Evolutionary conservation across 1,140 invertebrate genomes (phyloP).

Genomic region (Calliphora vicina): DNA sequence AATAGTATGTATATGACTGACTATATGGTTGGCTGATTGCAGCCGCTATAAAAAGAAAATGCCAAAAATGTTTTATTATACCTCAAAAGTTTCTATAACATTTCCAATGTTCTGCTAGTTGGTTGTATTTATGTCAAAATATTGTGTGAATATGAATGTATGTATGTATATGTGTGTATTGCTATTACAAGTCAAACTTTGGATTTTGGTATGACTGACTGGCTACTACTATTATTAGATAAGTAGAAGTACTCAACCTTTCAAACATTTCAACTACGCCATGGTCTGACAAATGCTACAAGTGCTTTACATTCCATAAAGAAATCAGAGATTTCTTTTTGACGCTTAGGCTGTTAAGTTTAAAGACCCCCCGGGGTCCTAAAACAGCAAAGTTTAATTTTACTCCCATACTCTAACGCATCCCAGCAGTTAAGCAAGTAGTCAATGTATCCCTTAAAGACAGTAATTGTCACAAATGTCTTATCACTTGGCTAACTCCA

Average conservation of each 20-base stretch:
- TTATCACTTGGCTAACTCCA: too few species aligned
- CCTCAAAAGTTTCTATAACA: slow-evolving; percentile 19
- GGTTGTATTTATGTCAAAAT: too few species aligned
- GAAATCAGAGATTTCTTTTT: slow-evolving; percentile 22
- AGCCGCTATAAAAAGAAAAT: slow-evolving; percentile 6
- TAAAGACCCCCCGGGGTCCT: slow-evolving; percentile 39
- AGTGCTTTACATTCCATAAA: slow-evolving; percentile 27
- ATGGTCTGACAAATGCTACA: slow-evolving; percentile 16
- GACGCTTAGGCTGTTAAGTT: slow-evolving; percentile 40
- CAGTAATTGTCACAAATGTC: too few species aligned
- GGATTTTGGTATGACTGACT: neutral
- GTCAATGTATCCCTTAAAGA: too few species aligned
- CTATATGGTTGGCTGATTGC: slow-evolving; percentile 29
- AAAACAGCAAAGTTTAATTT: slow-evolving; percentile 37
- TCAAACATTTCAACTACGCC: neutral
- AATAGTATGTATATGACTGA: neutral
- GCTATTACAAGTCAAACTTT: too few species aligned
- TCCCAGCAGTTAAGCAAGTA: too few species aligned
- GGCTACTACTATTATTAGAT: neutral
- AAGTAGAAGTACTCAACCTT: neutral
- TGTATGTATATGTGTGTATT: too few species aligned
- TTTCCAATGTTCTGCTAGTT: neutral
- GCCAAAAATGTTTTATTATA: slow-evolving; percentile 29
- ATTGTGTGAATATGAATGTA: too few species aligned
- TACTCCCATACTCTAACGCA: slow-evolving; percentile 10